Conservation (phyloP, 1,140 invertebrate genomes). For the Reticulitermes speratus region DNA sequence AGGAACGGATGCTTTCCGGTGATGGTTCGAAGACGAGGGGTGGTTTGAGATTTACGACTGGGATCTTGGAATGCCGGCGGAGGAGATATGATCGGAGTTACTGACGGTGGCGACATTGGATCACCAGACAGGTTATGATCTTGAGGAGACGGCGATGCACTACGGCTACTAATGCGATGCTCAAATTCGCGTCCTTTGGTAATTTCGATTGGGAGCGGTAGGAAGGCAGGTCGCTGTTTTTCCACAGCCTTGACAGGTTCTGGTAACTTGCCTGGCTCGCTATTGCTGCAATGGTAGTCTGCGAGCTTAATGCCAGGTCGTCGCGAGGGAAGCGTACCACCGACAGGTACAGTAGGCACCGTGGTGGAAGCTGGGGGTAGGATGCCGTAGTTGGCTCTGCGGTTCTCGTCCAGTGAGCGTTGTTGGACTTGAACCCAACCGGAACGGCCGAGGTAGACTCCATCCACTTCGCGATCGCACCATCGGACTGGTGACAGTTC, state of each 20-base stretch:
- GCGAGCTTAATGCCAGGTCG: conserved; percentile 53
- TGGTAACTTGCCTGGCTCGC: conserved; percentile 53
- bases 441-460: conserved; percentile 56
- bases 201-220: conserved; percentile 45
- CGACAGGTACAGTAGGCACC: neutral
- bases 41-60: conserved; percentile 37
- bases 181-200: conserved; percentile 32
- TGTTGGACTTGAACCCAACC: conserved; percentile 62
- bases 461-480: conserved; percentile 60
- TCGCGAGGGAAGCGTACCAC: conserved; percentile 25
- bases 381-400: conserved; percentile 46
- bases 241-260: conserved; percentile 38
- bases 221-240: conserved; percentile 46
- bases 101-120: conserved; percentile 54
- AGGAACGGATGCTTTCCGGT: conserved; percentile 53
- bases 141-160: conserved; percentile 42
- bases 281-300: conserved; percentile 57
- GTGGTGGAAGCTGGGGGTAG: conserved; percentile 29
- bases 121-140: conserved; percentile 36
- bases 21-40: conserved; percentile 36
- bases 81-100: conserved; percentile 61
- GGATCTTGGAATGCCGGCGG: conserved; percentile 55
- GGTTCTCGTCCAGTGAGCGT: conserved; percentile 55
- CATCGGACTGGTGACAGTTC: conserved; percentile 61
- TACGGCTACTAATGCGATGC: conserved; percentile 40